Evolutionary conservation across 2,113 vertebrate genomes (phyloP).

Genomic region (Takifugu bimaculatus): DNA sequence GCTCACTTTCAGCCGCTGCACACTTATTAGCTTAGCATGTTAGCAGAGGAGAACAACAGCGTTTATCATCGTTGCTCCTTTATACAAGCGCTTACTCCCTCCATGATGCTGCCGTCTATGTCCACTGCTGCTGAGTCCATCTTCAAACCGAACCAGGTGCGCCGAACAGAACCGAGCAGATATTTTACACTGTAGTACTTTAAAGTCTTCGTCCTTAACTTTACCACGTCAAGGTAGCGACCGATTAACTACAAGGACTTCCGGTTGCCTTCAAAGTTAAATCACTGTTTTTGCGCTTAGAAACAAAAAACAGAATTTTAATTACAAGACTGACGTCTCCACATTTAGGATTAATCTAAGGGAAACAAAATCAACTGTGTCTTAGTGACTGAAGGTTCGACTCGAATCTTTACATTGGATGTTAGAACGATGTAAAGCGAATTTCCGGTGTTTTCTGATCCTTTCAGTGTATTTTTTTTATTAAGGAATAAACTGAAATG

Average conservation of each 20-base stretch:
- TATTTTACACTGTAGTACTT: background rate
- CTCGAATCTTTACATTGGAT: no score
- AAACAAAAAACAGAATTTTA: no score
- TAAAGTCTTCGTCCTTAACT: background rate
- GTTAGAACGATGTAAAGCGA: no score
- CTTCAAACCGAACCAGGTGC: slow-evolving; percentile 7
- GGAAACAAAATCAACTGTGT: no score
- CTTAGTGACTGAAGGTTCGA: no score
- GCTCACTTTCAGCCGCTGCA: slow-evolving; percentile 6
- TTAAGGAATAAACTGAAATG: no score
- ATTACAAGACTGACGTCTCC: no score
- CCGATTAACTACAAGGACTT: background rate
- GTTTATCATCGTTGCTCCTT: background rate
- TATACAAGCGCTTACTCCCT: slow-evolving; percentile 83
- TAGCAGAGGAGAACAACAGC: slow-evolving; percentile 10
- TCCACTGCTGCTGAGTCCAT: slow-evolving; percentile 74
- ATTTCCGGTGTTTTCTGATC: no score
- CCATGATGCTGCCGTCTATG: slow-evolving; percentile 91
- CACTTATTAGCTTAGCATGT: slow-evolving; percentile 36
- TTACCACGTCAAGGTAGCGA: background rate
- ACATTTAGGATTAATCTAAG: no score
- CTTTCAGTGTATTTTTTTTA: no score
- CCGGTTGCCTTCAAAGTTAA: slow-evolving; percentile 7
- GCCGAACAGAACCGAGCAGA: background rate
- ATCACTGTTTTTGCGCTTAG: no score